These are phyloP conservation scores for Pseudorasbora parva DNA, from an alignment of 2,113 vertebrate species.

Conservation along the genomic window DNA sequence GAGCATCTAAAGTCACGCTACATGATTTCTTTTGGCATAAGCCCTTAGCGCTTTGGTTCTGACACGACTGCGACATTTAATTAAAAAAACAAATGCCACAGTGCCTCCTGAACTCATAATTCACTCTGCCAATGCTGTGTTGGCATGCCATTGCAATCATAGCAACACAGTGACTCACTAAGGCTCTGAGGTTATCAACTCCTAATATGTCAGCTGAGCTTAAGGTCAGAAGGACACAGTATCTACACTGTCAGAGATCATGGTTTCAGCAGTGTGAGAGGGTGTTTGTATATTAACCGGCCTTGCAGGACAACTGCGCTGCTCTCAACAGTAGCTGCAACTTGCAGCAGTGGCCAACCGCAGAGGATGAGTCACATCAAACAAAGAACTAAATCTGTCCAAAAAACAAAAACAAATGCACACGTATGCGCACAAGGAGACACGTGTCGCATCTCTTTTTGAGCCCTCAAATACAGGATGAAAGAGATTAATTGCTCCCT, in stretches of 20 bases:
- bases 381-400: conserved; percentile 51
- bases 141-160: conserved; percentile 37
- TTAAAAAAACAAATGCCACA: conserved; percentile 32
- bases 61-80: conserved; percentile 9
- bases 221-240: conserved; percentile 10
- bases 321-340: conserved; percentile 53
- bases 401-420: conserved; percentile 14
- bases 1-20: not conserved
- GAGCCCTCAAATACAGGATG: conserved; percentile 39
- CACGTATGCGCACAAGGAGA: conserved; percentile 27
- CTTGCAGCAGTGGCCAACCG: conserved; percentile 42
- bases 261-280: conserved; percentile 19
- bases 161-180: not conserved
- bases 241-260: conserved; percentile 22
- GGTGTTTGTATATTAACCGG: conserved; percentile 33
- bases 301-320: conserved; percentile 33
- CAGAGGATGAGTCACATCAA: conserved; percentile 58
- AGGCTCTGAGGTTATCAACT: conserved; percentile 12
- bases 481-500: conserved; percentile 46
- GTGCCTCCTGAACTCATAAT: conserved; percentile 7
- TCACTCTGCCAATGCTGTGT: conserved; percentile 4
- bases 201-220: conserved; percentile 23
- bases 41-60: conserved; percentile 17
- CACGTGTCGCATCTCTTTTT: conserved; percentile 46
- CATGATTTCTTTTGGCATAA: not conserved